These are phyloP conservation scores for Micronycteris hirsuta DNA, from an alignment of 2,113 vertebrate species.

Conservation along the genomic window DNA sequence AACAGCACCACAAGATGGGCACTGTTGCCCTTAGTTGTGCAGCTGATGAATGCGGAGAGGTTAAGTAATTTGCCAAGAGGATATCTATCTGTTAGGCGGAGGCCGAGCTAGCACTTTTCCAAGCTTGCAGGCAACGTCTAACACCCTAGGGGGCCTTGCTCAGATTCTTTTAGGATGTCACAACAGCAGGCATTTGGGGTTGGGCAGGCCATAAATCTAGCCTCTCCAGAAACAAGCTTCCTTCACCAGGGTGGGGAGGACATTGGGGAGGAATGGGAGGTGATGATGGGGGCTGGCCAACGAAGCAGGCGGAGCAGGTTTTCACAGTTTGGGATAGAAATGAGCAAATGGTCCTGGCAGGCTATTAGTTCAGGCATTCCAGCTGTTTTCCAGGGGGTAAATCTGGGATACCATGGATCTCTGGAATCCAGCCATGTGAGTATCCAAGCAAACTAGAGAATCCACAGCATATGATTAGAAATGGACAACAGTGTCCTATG, in stretches of 20 bases:
- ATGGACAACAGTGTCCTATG: not conserved
- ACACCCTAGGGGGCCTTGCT: not conserved
- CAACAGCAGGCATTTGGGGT: slow-evolving; percentile 41
- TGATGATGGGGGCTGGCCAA: not conserved
- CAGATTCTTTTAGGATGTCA: slow-evolving; percentile 71
- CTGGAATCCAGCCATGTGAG: not conserved
- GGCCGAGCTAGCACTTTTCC: not conserved
- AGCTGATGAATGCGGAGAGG: not conserved
- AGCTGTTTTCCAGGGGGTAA: not conserved
- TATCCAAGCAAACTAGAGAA: not conserved
- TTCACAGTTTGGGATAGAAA: slow-evolving; percentile 1
- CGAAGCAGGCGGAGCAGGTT: slow-evolving; percentile 4
- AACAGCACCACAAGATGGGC: too few relatives aligned
- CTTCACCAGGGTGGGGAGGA: slow-evolving; percentile 36
- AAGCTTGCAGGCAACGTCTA: not conserved
- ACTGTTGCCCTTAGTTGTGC: not conserved
- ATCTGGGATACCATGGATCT: not conserved
- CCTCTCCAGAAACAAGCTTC: slow-evolving; percentile 56
- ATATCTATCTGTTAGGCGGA: not conserved
- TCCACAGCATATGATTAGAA: not conserved
- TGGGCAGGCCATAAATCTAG: slow-evolving; percentile 9
- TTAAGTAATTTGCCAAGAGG: not conserved
- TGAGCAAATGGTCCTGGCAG: not conserved
- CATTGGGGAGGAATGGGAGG: slow-evolving; percentile 3
- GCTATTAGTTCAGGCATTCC: not conserved